Percentiles rank a stretch among this genome's conserved stretches.
phyloP scores from a whole-genome alignment of 2,113 vertebrate species.

The Meriones unguiculatus region DNA sequence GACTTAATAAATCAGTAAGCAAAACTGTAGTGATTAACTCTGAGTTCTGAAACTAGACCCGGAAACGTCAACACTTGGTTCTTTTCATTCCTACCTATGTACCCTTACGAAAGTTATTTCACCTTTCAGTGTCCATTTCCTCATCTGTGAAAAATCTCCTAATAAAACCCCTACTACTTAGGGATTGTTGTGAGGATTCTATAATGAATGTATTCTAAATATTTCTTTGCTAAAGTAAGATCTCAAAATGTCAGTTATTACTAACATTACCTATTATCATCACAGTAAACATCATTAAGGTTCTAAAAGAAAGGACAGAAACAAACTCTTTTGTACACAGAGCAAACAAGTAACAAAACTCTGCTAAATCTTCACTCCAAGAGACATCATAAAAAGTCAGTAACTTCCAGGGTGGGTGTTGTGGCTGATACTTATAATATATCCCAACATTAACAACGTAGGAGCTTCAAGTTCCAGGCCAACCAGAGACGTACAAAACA shows the following conservation, averaged over 20 bases:
- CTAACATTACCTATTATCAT: not conserved
- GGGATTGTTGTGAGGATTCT: not conserved
- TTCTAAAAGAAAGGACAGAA: conserved; percentile 11
- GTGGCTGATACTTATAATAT: not conserved
- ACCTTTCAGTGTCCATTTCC: conserved; percentile 30
- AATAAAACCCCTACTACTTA: conserved; percentile 25
- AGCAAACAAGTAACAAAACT: conserved; percentile 57
- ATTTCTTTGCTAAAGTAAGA: conserved; percentile 1
- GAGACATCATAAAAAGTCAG: conserved; percentile 55
- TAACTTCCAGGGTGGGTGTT: not conserved
- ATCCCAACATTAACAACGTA: not conserved
- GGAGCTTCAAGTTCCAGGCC: not conserved
- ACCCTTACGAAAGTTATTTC: conserved; percentile 44
- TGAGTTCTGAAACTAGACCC: conserved; percentile 53
- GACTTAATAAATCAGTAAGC: conserved; percentile 55
- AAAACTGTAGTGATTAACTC: conserved; percentile 49
- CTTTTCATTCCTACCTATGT: conserved; percentile 34
- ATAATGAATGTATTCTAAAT: conserved; percentile 47
- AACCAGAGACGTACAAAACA: not conserved
- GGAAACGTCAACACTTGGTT: conserved; percentile 53
- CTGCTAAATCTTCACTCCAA: conserved; percentile 22
- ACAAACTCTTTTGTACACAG: conserved; percentile 43
- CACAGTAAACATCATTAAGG: not conserved
- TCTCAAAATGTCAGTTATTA: conserved; percentile 57
- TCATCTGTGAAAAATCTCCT: conserved; percentile 38